Evolutionary conservation across 1,140 invertebrate species (phyloP).

Genomic region (Pissodes strobi): DNA sequence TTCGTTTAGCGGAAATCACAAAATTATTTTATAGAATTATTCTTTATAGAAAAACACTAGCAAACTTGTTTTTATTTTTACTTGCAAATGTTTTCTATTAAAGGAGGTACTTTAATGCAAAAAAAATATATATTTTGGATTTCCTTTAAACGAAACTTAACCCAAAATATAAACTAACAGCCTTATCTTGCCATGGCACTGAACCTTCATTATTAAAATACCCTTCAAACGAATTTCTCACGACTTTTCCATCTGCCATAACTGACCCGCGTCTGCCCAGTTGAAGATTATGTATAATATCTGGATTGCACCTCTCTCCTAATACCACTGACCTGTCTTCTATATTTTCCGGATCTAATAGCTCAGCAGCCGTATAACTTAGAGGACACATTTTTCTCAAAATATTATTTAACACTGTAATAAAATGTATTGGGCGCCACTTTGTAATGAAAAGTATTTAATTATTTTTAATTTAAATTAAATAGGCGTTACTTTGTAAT

Average conservation of each 20-base stretch:
- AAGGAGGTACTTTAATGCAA: not conserved
- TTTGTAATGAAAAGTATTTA: too few species aligned
- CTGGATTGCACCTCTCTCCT: not conserved
- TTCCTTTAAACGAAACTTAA: not conserved
- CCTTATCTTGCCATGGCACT: conserved; percentile 12
- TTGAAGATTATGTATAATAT: conserved; percentile 7
- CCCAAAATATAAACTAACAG: not conserved
- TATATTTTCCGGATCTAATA: not conserved
- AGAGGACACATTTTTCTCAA: not conserved
- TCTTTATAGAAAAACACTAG: not conserved
- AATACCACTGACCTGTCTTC: not conserved
- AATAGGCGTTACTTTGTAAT: too few species aligned
- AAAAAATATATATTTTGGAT: not conserved
- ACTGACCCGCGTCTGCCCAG: conserved; percentile 1
- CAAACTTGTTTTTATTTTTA: not conserved
- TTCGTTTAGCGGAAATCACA: too few species aligned
- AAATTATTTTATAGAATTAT: too few species aligned
- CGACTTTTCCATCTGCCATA: not conserved
- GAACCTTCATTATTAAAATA: conserved; percentile 17
- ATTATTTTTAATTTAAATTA: too few species aligned
- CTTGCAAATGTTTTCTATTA: not conserved
- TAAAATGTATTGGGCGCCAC: too few species aligned
- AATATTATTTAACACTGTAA: not conserved
- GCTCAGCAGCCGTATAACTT: too few species aligned
- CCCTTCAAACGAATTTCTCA: conserved; percentile 1